phyloP scores from a whole-genome alignment of 2,888 invertebrate genomes.

The Atherix ibis region DNA sequence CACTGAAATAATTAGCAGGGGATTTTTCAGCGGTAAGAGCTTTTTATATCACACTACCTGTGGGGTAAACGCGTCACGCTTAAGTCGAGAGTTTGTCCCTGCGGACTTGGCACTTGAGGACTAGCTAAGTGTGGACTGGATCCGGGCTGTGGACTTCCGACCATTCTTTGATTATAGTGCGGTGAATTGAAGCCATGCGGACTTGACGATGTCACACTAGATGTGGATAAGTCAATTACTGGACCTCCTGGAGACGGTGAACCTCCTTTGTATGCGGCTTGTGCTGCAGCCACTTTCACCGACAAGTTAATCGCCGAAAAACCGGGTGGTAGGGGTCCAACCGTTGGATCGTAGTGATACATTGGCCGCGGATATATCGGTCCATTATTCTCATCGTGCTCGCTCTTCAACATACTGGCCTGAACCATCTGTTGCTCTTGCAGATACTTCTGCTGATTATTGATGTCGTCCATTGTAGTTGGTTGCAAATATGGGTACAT shows the following conservation, averaged over 20 bases:
- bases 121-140: slow-evolving; percentile 74
- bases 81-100: slow-evolving; percentile 78
- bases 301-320: slow-evolving; percentile 71
- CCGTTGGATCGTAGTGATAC: slow-evolving; percentile 65
- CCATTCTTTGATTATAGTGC: slow-evolving; percentile 32
- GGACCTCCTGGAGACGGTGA: slow-evolving; percentile 63
- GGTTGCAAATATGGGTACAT: slow-evolving; percentile 44
- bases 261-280: slow-evolving; percentile 28
- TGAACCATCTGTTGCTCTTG: slow-evolving; percentile 35
- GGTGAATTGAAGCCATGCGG: slow-evolving; percentile 49
- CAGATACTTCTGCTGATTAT: slow-evolving; percentile 40
- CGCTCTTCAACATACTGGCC: slow-evolving; percentile 47
- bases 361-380: slow-evolving; percentile 68
- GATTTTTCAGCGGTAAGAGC: slow-evolving; percentile 7
- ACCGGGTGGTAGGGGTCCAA: slow-evolving; percentile 54
- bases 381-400: slow-evolving; percentile 50
- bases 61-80: slow-evolving; percentile 75
- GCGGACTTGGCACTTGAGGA: slow-evolving; percentile 81
- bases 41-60: slow-evolving; percentile 40
- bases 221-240: slow-evolving; percentile 74
- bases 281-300: slow-evolving; percentile 51
- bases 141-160: slow-evolving; percentile 68
- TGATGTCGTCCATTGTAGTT: slow-evolving; percentile 41
- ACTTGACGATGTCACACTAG: slow-evolving; percentile 68
- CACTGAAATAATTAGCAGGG: slow-evolving; percentile 24